phyloP scores from a whole-genome alignment of 2,888 invertebrate species.

The Lagria hirta region DNA sequence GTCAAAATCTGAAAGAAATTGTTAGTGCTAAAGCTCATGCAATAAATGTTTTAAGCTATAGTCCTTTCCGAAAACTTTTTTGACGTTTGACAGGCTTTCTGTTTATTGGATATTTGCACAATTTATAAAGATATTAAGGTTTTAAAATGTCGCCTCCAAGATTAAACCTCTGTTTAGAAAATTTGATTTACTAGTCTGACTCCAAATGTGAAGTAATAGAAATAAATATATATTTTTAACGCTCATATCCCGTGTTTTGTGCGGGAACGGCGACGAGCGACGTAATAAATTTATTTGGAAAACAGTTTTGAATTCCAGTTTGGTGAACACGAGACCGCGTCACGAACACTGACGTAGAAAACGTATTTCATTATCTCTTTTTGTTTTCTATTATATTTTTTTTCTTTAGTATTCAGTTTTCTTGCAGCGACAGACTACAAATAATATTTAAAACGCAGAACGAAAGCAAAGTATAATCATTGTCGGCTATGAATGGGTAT shows the following conservation, averaged over 20 bases:
- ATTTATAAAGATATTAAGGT: too few species aligned
- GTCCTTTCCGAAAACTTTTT: too few species aligned
- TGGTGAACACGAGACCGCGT: conserved; percentile 8
- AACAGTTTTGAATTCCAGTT: conserved; percentile 16
- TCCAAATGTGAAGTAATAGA: too few species aligned
- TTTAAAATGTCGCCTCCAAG: too few species aligned
- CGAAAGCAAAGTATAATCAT: conserved; percentile 3
- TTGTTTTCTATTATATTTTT: conserved; percentile 2
- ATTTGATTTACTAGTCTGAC: conserved; percentile 13
- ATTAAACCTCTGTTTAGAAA: too few species aligned
- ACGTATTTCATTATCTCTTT: conserved; percentile 10
- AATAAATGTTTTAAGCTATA: too few species aligned
- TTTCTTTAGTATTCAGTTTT: too few species aligned
- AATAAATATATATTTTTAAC: conserved; percentile 11
- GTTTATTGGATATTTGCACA: too few species aligned
- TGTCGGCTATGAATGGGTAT: conserved; percentile 8
- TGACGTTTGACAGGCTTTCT: too few species aligned
- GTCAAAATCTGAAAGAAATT: too few species aligned
- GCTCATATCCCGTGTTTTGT: conserved; percentile 8
- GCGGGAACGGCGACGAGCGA: conserved; percentile 5
- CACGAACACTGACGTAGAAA: conserved; percentile 7
- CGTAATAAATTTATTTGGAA: conserved; percentile 12
- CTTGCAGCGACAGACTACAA: not conserved
- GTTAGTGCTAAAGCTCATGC: too few species aligned
- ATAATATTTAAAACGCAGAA: conserved; percentile 4